These are phyloP conservation scores for Laupala kohalensis DNA, from an alignment of 1,140 invertebrate genomes.

Conservation along the genomic window DNA sequence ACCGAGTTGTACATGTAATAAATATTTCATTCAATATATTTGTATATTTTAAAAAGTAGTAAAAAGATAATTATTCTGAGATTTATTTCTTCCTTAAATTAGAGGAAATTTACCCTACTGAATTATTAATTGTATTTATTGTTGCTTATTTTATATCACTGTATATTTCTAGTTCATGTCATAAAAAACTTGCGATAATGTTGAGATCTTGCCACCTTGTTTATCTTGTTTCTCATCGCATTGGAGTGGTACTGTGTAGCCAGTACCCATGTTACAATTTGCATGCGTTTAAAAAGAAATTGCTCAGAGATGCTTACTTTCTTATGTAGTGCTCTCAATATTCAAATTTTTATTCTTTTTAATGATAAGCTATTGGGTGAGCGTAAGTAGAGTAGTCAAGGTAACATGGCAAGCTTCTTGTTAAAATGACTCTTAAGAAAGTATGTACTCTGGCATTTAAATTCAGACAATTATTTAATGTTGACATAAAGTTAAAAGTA, in stretches of 20 bases:
- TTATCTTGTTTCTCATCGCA: background rate
- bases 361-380: too few species aligned
- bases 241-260: background rate
- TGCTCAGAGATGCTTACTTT: background rate
- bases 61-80: background rate
- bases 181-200: background rate
- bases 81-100: background rate
- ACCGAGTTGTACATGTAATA: background rate
- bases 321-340: too few species aligned
- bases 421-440: too few species aligned
- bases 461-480: too few species aligned
- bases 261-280: background rate
- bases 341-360: too few species aligned
- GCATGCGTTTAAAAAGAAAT: background rate
- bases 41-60: background rate
- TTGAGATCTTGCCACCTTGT: background rate
- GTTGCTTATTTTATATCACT: background rate
- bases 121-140: background rate
- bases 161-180: background rate
- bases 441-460: too few species aligned
- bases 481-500: too few species aligned
- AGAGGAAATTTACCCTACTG: background rate
- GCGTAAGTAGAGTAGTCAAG: too few species aligned
- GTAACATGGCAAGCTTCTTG: too few species aligned
- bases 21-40: background rate